A percentile compares a stretch with the other conserved stretches of the same genome.
These are phyloP conservation scores for Rotaria macrura DNA, from an alignment of 2,888 invertebrate genomes.

Conservation along the genomic window DNA sequence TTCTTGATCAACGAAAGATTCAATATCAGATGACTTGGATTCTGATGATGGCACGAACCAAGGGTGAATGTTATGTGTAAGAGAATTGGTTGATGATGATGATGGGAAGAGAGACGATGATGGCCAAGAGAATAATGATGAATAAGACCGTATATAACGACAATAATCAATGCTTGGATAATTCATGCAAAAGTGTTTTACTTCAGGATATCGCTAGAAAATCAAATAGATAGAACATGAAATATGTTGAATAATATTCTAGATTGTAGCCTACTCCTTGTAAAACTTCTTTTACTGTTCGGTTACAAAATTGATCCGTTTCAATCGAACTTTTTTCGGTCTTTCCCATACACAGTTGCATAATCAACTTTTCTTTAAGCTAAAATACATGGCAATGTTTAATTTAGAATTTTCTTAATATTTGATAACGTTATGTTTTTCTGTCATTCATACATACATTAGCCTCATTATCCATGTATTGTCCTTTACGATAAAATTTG, in stretches of 20 bases:
- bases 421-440: too few species aligned
- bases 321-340: background rate
- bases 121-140: background rate
- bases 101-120: background rate
- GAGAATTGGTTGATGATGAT: background rate
- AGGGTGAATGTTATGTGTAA: background rate
- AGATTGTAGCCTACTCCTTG: background rate
- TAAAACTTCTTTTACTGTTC: background rate
- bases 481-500: background rate
- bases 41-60: background rate
- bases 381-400: background rate
- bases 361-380: background rate
- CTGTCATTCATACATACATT: background rate
- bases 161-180: background rate
- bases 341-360: background rate
- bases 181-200: background rate
- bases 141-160: background rate
- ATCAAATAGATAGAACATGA: background rate
- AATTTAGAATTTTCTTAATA: background rate
- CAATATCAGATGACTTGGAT: background rate
- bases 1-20: background rate
- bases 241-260: background rate
- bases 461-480: background rate
- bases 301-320: background rate
- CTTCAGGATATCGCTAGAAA: background rate